Evolutionary conservation across 2,797 vertebrate genomes (phyloP).

Genomic region (Ctenochaetus hawaiiensis): DNA sequence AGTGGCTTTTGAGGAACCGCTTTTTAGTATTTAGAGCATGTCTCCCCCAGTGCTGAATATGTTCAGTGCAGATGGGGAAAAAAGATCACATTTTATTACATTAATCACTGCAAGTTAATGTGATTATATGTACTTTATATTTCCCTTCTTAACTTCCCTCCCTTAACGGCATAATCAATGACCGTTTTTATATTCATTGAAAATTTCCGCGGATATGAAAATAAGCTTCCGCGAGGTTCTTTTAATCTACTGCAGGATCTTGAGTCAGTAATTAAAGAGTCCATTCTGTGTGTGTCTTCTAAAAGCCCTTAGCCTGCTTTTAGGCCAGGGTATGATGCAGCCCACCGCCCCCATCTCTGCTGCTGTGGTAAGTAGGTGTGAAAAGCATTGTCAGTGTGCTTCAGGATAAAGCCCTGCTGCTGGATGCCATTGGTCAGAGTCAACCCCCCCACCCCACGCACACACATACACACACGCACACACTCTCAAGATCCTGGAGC

Average conservation of each 20-base stretch:
- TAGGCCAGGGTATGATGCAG: constrained; percentile 79
- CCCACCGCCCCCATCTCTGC: constrained; percentile 71
- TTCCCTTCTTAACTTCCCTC: constrained; percentile 73
- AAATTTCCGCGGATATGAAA: constrained; percentile 78
- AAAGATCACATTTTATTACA: constrained; percentile 81
- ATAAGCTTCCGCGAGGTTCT: constrained; percentile 69
- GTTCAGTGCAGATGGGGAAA: constrained; percentile 69
- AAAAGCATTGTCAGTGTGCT: constrained; percentile 84
- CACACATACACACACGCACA: constrained; percentile 26
- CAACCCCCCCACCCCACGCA: constrained; percentile 13
- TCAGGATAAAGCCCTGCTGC: constrained; percentile 77
- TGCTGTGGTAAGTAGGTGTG: constrained; percentile 82
- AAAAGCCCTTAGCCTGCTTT: constrained; percentile 82
- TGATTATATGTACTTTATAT: constrained; percentile 85
- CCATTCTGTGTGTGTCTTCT: constrained; percentile 72
- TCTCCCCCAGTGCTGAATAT: constrained; percentile 60
- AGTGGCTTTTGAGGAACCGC: constrained; percentile 79
- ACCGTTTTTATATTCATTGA: constrained; percentile 82
- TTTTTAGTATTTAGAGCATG: constrained; percentile 75
- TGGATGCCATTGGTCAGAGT: constrained; percentile 81
- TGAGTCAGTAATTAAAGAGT: constrained; percentile 81
- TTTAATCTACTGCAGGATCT: constrained; percentile 77
- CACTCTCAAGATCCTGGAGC: constrained; percentile 42
- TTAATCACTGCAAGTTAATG: constrained; percentile 84
- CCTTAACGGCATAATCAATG: constrained; percentile 81